These are phyloP conservation scores for Cerceris ruficornis DNA, from an alignment of 2,888 invertebrate species.

Conservation along the genomic window DNA sequence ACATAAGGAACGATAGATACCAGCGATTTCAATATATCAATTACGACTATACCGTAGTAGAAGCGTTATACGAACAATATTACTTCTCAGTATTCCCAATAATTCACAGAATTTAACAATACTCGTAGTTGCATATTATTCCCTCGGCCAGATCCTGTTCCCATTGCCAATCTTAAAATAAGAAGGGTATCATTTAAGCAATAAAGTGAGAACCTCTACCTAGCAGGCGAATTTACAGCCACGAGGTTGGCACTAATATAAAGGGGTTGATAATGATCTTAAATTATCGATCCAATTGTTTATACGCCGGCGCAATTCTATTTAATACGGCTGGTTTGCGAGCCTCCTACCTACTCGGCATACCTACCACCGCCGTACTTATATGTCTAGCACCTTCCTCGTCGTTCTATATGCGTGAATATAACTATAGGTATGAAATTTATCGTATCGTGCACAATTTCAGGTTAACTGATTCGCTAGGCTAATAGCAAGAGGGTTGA, in stretches of 20 bases:
- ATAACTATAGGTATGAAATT: conserved; percentile 71
- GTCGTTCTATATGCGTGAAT: conserved; percentile 58
- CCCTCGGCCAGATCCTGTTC: neutral
- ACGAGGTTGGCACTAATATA: conserved; percentile 76
- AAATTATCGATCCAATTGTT: conserved; percentile 81
- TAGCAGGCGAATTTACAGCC: conserved; percentile 73
- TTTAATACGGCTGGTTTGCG: conserved; percentile 74
- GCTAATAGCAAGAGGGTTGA: conserved; percentile 74
- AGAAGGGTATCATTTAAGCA: conserved; percentile 13
- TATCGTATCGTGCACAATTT: conserved; percentile 76
- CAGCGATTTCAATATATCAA: no score
- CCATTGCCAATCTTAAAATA: conserved; percentile 6
- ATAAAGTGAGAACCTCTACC: conserved; percentile 70
- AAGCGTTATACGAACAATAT: no score
- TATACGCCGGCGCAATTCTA: conserved; percentile 79
- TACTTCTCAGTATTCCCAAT: neutral
- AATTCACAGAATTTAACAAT: neutral
- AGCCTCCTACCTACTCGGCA: conserved; percentile 56
- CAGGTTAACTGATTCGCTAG: conserved; percentile 76
- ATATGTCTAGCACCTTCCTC: conserved; percentile 51
- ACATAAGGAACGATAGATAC: no score
- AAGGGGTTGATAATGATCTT: conserved; percentile 80
- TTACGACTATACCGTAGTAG: no score
- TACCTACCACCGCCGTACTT: conserved; percentile 38
- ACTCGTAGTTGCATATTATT: neutral